phyloP scores from a whole-genome alignment of 1,140 invertebrate species.

The Drosophila albomicans region DNA sequence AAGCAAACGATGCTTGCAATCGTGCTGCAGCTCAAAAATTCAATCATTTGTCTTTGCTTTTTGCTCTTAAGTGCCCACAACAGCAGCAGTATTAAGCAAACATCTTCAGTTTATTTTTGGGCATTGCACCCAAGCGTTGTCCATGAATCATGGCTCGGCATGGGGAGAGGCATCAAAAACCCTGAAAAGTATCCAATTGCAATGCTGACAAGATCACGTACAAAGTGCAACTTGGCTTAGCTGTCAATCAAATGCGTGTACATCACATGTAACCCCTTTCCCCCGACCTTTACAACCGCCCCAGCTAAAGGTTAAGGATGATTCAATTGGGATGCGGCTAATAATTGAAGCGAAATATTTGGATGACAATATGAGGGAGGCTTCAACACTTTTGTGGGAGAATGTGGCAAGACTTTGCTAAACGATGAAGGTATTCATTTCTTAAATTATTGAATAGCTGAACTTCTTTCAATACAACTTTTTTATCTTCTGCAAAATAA shows the following conservation, averaged over 20 bases:
- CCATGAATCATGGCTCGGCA: conserved; percentile 32
- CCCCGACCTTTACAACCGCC: background rate
- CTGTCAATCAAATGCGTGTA: conserved; percentile 73
- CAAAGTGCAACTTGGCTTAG: conserved; percentile 68
- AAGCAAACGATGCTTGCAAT: conserved; percentile 44
- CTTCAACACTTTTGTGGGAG: conserved; percentile 1
- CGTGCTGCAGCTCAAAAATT: conserved; percentile 26
- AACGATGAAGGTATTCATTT: background rate
- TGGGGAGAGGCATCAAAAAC: background rate
- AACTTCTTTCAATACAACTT: no score
- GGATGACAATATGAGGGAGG: conserved; percentile 28
- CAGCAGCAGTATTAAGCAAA: conserved; percentile 10
- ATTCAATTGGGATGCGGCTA: conserved; percentile 39
- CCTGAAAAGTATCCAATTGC: conserved; percentile 69
- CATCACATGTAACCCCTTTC: background rate
- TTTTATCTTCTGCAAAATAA: no score
- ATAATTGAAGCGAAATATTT: conserved; percentile 27
- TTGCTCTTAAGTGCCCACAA: conserved; percentile 52
- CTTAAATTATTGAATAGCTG: no score
- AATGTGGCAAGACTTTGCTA: background rate
- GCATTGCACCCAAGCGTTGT: conserved; percentile 55
- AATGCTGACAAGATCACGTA: conserved; percentile 78
- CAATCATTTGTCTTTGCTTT: conserved; percentile 51
- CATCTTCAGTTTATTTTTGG: conserved; percentile 63
- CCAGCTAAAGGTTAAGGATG: conserved; percentile 44